phyloP scores from a whole-genome alignment of 2,888 invertebrate species.

The Dendrolimus pini region DNA sequence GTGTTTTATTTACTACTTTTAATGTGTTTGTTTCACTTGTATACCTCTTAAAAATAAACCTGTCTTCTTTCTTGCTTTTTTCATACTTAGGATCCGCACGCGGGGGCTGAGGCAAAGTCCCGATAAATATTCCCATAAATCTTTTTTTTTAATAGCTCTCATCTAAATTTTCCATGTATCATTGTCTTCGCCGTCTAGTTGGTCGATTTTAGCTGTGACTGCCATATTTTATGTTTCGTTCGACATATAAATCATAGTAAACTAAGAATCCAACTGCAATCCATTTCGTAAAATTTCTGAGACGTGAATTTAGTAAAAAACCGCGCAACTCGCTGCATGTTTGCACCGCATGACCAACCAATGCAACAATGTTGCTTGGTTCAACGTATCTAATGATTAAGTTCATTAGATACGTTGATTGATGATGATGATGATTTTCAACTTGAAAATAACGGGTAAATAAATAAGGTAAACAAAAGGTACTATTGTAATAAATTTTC shows the following conservation, averaged over 20 bases:
- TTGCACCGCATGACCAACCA: too few species aligned
- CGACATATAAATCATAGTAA: constrained; percentile 1
- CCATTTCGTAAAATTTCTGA: too few species aligned
- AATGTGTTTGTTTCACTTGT: constrained; percentile 3
- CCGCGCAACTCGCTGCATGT: too few species aligned
- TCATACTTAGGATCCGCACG: constrained; percentile 1
- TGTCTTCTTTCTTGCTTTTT: not conserved
- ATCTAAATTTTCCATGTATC: constrained; percentile 17
- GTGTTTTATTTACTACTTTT: not conserved
- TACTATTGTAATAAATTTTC: too few species aligned
- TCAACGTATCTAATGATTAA: too few species aligned
- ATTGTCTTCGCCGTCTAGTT: constrained; percentile 6
- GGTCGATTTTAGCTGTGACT: constrained; percentile 6
- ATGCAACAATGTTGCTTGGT: too few species aligned
- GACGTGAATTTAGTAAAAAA: too few species aligned
- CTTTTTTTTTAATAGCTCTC: constrained; percentile 16
- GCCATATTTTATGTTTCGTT: too few species aligned
- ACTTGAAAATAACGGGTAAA: too few species aligned
- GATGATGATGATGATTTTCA: too few species aligned
- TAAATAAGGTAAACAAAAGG: too few species aligned
- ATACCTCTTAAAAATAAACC: not conserved
- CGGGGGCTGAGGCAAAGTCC: constrained; percentile 1
- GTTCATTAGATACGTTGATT: too few species aligned
- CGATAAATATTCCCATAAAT: constrained; percentile 13
- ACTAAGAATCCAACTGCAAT: not conserved